Percentiles rank a stretch among this genome's conserved stretches.
These are phyloP conservation scores for Periophthalmodon schlosseri DNA, from an alignment of 2,113 vertebrate genomes.

Conservation along the genomic window DNA sequence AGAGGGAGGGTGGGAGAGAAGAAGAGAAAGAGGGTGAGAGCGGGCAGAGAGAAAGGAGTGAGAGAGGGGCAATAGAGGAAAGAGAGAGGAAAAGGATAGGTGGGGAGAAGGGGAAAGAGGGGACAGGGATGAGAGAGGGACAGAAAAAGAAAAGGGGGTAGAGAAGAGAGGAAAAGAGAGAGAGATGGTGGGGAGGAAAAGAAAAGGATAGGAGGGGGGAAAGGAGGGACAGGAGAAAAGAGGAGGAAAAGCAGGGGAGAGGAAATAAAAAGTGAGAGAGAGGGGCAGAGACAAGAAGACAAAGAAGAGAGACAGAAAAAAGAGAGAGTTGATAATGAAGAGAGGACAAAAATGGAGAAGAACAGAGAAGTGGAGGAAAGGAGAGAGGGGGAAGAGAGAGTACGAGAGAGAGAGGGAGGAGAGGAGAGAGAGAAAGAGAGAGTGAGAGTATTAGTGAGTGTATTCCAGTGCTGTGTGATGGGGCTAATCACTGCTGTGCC, in stretches of 20 bases:
- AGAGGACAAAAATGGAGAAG: neutral
- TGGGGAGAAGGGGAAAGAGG: too few relatives aligned
- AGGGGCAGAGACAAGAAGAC: neutral
- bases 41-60: neutral
- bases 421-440: constrained; percentile 10
- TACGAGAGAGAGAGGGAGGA: constrained; percentile 13
- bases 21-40: neutral
- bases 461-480: constrained; percentile 69
- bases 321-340: neutral
- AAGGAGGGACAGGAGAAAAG: too few relatives aligned
- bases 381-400: neutral
- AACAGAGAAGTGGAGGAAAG: constrained; percentile 1
- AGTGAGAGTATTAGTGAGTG: constrained; percentile 20
- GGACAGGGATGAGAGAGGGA: too few relatives aligned
- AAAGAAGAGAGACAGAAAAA: neutral
- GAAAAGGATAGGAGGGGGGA: neutral
- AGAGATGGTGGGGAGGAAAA: neutral
- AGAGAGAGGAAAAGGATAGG: too few relatives aligned
- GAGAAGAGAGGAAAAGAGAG: neutral
- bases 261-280: constrained; percentile 10
- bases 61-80: too few relatives aligned
- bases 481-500: constrained; percentile 84
- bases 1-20: too few relatives aligned
- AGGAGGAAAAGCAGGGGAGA: neutral
- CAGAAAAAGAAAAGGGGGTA: constrained; percentile 13